Evolutionary conservation across 2,797 vertebrate genomes (phyloP).

Genomic region (Myotis pilosus): DNA sequence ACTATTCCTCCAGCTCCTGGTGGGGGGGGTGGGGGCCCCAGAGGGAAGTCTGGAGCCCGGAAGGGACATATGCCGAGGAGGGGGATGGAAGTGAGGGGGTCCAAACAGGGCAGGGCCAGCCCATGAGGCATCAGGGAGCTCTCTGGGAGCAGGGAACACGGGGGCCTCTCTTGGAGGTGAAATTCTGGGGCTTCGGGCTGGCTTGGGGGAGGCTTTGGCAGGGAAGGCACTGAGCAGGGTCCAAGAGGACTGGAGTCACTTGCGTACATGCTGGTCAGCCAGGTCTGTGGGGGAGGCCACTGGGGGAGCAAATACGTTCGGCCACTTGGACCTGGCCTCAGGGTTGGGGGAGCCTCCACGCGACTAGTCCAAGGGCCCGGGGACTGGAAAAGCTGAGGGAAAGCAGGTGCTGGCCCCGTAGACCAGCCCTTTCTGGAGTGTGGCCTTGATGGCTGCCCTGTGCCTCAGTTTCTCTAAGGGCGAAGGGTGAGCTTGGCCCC

Average conservation of each 20-base stretch:
- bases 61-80: not conserved
- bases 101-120: not conserved
- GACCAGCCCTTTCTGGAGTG: not conserved
- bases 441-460: not conserved
- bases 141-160: not conserved
- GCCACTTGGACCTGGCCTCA: fast-evolving
- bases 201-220: not conserved
- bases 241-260: not conserved
- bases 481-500: not conserved
- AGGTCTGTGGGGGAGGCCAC: not conserved
- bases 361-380: fast-evolving
- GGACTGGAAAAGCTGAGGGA: not conserved
- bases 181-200: not conserved
- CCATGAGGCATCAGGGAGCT: not conserved
- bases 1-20: fast-evolving
- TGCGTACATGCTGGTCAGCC: fast-evolving
- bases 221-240: not conserved
- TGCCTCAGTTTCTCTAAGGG: not conserved
- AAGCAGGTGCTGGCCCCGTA: fast-evolving
- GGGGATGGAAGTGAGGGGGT: not conserved
- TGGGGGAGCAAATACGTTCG: too few species aligned
- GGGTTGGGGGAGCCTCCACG: too few species aligned
- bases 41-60: not conserved
- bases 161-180: not conserved
- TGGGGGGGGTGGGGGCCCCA: too few species aligned